Evolutionary conservation across 2,888 invertebrate genomes (phyloP).

Genomic region (Odontomyia ornata): DNA sequence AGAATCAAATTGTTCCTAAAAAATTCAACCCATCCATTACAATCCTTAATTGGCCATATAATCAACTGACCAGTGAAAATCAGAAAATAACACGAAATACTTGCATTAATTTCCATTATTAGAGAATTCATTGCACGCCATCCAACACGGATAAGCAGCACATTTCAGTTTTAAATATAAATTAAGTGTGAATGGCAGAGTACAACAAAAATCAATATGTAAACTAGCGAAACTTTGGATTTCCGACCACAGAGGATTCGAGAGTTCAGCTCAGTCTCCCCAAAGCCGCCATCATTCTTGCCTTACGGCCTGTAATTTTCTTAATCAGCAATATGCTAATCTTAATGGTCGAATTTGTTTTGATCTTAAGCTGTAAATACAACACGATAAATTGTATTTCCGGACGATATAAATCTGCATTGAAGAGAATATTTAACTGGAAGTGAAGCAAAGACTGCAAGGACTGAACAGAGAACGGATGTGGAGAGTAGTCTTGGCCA

Average conservation of each 20-base stretch:
- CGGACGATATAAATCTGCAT: slow-evolving; percentile 41
- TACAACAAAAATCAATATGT: background rate
- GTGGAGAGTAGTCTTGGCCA: background rate
- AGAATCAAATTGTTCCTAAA: too few species aligned
- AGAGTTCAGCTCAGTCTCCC: too few species aligned
- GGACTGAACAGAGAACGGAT: background rate
- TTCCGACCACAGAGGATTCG: too few species aligned
- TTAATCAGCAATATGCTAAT: slow-evolving; percentile 43
- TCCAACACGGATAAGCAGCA: background rate
- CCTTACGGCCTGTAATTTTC: slow-evolving; percentile 38
- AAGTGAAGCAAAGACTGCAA: slow-evolving; percentile 7
- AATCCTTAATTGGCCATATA: too few species aligned
- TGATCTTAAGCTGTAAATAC: slow-evolving; percentile 44
- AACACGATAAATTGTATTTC: slow-evolving; percentile 46
- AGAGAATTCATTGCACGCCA: background rate
- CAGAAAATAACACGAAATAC: background rate
- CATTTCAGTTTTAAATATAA: slow-evolving; percentile 10
- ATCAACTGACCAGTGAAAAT: background rate
- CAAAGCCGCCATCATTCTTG: slow-evolving; percentile 6
- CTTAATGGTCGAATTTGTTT: slow-evolving; percentile 41
- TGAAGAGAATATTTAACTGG: slow-evolving; percentile 29
- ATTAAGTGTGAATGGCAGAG: background rate
- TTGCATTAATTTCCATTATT: slow-evolving; percentile 7
- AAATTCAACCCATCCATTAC: too few species aligned
- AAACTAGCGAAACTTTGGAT: too few species aligned